Evolutionary conservation across 2,888 invertebrate species (phyloP), one percentile per base, ranked within the genome.

Genomic region (Alloscopus bannaensis): DNA sequence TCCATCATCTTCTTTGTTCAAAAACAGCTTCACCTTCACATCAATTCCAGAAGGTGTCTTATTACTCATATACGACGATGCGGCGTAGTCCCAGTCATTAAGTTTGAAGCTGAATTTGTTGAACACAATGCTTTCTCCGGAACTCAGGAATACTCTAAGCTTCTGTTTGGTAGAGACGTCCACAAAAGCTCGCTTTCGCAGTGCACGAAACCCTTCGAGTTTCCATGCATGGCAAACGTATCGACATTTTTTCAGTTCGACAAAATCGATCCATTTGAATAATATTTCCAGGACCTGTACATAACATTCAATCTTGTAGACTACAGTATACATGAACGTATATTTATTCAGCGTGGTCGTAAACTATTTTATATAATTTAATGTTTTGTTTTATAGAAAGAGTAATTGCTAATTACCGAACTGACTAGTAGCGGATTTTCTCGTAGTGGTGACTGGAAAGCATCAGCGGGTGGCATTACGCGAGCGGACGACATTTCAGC

Each of bases 261-360:
- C 65, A 22, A 73, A 0, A 3, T n/a, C 20, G 0, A 65, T 16
- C 31, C 13, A 16, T 20, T 22, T 42, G 18, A 73, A 65, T 1
- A 73, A 36, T 4, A 29, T n/a, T 65, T 73, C 65, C 42, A 65
- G 26, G 2, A 73, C 64, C 72, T 73, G 20, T 16, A 47, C 26
- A 60, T 59, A 18, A 59, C 24, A 50, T 4, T n/a, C 50, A 50
- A 11, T n/a, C n/a, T n/a, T n/a, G n/a, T n/a, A n/a, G n/a, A n/a
- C n/a, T n/a, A n/a, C n/a, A n/a, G n/a, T n/a, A n/a, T n/a, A n/a
- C n/a, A n/a, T n/a, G n/a, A n/a, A n/a, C n/a, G n/a, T n/a, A n/a
- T n/a, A n/a, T n/a, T n/a, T n/a, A n/a, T n/a, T n/a, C n/a, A n/a
- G n/a, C n/a, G n/a, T n/a, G n/a, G n/a, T n/a, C n/a, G n/a, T n/a